Evolutionary conservation across 2,888 invertebrate species (phyloP), one percentile per base, ranked within the genome.

Genomic region (Platerodrilus igneus): DNA sequence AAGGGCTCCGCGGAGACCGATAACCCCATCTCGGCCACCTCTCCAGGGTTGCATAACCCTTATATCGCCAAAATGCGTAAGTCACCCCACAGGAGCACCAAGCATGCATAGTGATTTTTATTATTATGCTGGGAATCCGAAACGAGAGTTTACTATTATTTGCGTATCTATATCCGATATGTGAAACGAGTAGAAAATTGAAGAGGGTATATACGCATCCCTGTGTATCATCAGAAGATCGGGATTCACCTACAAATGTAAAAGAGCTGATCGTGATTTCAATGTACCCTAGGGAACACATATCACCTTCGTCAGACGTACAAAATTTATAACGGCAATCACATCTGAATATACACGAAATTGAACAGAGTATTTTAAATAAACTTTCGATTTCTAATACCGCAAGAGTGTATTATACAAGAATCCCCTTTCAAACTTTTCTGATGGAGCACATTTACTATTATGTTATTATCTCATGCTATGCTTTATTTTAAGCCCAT

Each of bases 21-120:
- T 75, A 75, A 75, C 74, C 74, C 74, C 72, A 75, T 75, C 73
- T 72, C 69, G 64, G 65, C 59, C 47, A 40, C 51, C 54, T 64
- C 66, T 64, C 65, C 53, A 55, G 68, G 67, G 68, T 58, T 58
- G 62, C 60, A 67, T 69, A 69, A 68, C 68, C 68, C 68, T 68
- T 66, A 66, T 64, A 53, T 46, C 42, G 50, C 40, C 41, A 49
- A 53, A 55, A 55, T 50, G 53, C 52, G 53, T 53, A 55, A 55
- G 55, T 52, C 52, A 49, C 52, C 42, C 54, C 53, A 48, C 29
- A 44, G 56, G 61, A 53, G 44, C 50, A 47, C n/a, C n/a, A n/a
- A n/a, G 52, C 53, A 58, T 66, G 66, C 68, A 68, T 69, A 68
- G 69, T 68, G 69, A 69, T 69, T 69, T 69, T 69, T 69, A 68